Base-by-base conservation (phyloP, 2,797 vertebrate genomes). In the Alfaro cultratus region DNA sequence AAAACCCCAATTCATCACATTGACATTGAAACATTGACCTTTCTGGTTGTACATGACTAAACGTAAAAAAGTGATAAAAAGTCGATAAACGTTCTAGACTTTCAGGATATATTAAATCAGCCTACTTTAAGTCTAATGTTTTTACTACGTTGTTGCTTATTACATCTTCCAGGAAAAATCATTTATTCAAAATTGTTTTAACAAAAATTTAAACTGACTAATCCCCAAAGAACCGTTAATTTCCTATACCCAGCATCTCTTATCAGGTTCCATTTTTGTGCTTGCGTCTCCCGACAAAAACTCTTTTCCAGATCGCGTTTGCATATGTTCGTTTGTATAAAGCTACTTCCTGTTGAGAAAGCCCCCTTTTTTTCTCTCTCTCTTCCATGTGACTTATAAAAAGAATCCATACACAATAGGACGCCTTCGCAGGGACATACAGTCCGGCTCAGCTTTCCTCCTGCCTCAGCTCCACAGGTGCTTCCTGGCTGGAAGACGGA, bases 371-470 rank as follows among this genome's bases (percentile, higher is more conserved):
- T 53, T 53, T 85, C 87, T 29, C 43, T 88, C 64, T 45, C 92
- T 90, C 92, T 92, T 89, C 83, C 91, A 90, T 46, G 80, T 78
- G 60, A 89, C 85, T 91, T 94, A 95, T 90, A 93, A 93, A 94
- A 95, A 94, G 88, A 89, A 83, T 68, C 76, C 73, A 75, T 83
- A 93, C 86, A 96, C 95, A 96, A 96, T 96, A 78, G 93, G 80
- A 78, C 26, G 46, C 81, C 84, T 87, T 86, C 8, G 57, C 84
- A 76, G 71, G 76, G 68, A 82, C 83, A 47, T 53, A 67, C 73
- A 41, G 23, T 57, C 60, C 47, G 36, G 18, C 74, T 71, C 57
- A 7, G 53, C 75, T 43, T 68, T 79, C 77, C 80, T 71, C 80
- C 75, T 73, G 53, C 62, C 82, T 84, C 79, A 8, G 83, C 85